Conservation (phyloP, 2,888 invertebrate genomes). For the Timandra comae region DNA sequence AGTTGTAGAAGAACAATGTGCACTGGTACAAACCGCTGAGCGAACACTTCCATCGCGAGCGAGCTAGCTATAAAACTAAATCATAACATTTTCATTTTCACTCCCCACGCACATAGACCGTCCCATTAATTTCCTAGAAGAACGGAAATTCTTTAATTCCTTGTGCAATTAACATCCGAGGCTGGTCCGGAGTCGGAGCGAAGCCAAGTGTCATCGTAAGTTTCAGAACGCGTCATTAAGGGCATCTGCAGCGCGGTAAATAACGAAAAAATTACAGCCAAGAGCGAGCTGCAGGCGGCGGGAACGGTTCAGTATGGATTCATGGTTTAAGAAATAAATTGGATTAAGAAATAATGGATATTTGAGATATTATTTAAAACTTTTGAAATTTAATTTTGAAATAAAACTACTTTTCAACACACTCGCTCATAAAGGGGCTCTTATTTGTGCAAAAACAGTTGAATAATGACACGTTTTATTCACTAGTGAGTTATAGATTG, state of each 20-base stretch:
- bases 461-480: no score
- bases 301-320: conserved; percentile 22
- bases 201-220: conserved; percentile 76
- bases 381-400: no score
- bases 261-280: conserved; percentile 57
- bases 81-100: conserved; percentile 31
- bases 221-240: conserved; percentile 75
- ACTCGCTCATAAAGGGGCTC: no score
- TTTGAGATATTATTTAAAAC: no score
- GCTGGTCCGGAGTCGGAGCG: conserved; percentile 45
- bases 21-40: neutral
- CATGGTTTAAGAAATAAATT: no score
- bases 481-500: no score
- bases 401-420: no score
- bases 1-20: neutral
- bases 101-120: conserved; percentile 42
- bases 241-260: conserved; percentile 74
- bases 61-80: conserved; percentile 27
- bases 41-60: conserved; percentile 15
- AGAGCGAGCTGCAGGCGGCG: conserved; percentile 13
- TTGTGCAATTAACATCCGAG: conserved; percentile 64
- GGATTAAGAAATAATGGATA: no score
- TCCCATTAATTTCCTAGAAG: conserved; percentile 54
- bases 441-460: no score
- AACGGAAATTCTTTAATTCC: conserved; percentile 73